Percentiles rank a stretch among this genome's conserved stretches.
phyloP scores from a whole-genome alignment of 2,888 invertebrate species.

The Synanthedon tipuliformis region DNA sequence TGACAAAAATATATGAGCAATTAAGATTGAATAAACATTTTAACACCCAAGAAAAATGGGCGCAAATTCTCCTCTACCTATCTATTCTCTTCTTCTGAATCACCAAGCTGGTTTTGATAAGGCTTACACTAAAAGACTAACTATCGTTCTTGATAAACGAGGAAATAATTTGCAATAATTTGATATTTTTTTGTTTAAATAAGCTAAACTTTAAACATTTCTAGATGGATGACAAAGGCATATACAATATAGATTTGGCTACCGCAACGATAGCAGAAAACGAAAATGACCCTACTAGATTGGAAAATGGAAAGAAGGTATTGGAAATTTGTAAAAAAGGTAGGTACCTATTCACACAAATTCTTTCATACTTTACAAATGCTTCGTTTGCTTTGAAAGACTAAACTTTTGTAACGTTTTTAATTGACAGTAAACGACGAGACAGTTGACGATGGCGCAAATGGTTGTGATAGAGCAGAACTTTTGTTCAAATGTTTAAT shows the following conservation, averaged over 20 bases:
- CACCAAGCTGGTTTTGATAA: too few species aligned
- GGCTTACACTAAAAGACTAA: too few species aligned
- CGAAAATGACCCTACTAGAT: conserved; percentile 28
- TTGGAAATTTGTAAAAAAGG: conserved; percentile 47
- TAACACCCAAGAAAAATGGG: too few species aligned
- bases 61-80: too few species aligned
- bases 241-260: conserved; percentile 35
- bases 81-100: too few species aligned
- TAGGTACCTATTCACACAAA: conserved; percentile 25
- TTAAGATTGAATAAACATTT: too few species aligned
- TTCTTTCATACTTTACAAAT: background rate
- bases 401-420: background rate
- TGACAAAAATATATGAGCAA: too few species aligned
- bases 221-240: conserved; percentile 48
- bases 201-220: conserved; percentile 5
- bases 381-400: background rate
- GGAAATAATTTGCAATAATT: too few species aligned
- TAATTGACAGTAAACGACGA: conserved; percentile 42
- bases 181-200: background rate
- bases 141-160: too few species aligned
- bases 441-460: conserved; percentile 33
- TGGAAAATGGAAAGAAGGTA: conserved; percentile 35
- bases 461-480: conserved; percentile 54
- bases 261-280: conserved; percentile 31
- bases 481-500: conserved; percentile 38